phyloP scores from a whole-genome alignment of 1,140 invertebrate species.

The Pristionchus pacificus region DNA sequence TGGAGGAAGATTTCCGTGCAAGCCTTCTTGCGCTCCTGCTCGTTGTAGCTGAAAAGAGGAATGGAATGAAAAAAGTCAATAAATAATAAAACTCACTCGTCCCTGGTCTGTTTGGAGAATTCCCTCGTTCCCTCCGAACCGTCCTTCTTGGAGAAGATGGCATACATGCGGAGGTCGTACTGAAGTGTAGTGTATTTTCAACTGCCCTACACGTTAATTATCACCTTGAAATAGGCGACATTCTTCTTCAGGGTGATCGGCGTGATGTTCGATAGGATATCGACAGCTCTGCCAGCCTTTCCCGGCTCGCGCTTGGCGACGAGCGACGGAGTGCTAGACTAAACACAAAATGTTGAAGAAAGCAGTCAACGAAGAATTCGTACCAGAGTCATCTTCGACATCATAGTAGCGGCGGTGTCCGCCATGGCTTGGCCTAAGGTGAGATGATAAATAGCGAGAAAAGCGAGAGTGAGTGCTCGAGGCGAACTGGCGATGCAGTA shows the following conservation, averaged over 20 bases:
- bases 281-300: not conserved
- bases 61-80: not conserved
- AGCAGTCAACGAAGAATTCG: too few relatives aligned
- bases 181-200: not conserved
- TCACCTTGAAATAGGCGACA: not conserved
- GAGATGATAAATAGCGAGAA: too few relatives aligned
- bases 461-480: too few relatives aligned
- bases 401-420: too few relatives aligned
- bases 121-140: not conserved
- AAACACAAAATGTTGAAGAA: too few relatives aligned
- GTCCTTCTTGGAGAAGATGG: not conserved
- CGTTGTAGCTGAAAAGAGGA: not conserved
- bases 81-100: not conserved
- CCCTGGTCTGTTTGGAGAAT: not conserved
- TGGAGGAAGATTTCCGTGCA: not conserved
- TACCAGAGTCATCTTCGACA: too few relatives aligned
- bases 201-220: not conserved
- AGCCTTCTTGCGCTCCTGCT: not conserved
- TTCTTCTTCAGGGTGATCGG: not conserved
- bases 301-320: not conserved
- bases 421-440: too few relatives aligned
- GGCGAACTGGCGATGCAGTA: too few relatives aligned
- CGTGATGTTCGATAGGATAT: not conserved
- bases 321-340: not conserved
- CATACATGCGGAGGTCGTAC: not conserved